phyloP scores from a whole-genome alignment of 1,140 invertebrate species.

The Venustaconcha ellipsiformis region DNA sequence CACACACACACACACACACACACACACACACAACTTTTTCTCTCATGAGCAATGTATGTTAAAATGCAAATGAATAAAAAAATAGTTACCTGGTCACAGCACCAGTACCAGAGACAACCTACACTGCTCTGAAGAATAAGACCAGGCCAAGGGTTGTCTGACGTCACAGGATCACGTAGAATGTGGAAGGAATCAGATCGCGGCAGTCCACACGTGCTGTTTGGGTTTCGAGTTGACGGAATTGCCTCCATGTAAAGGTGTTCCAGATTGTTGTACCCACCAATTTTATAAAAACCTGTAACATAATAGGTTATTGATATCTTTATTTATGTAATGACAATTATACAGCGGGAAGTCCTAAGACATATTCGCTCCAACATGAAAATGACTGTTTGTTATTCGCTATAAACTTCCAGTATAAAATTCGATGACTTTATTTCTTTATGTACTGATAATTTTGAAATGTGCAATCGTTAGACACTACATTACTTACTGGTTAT shows the following conservation, averaged over 20 bases:
- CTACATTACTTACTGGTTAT: too few species aligned
- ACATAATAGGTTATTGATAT: background rate
- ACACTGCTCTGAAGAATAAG: constrained; percentile 71
- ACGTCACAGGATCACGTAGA: constrained; percentile 62
- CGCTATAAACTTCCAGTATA: background rate
- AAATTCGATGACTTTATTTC: too few species aligned
- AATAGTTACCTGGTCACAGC: constrained; percentile 71
- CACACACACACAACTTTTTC: too few species aligned
- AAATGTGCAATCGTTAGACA: too few species aligned
- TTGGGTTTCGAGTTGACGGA: constrained; percentile 39
- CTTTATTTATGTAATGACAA: background rate
- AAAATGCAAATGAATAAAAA: too few species aligned
- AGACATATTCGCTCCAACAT: too few species aligned
- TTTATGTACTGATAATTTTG: too few species aligned
- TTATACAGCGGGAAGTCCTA: too few species aligned
- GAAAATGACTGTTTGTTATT: background rate
- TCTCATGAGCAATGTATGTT: too few species aligned
- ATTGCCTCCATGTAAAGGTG: constrained; percentile 63
- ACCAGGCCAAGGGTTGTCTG: constrained; percentile 71
- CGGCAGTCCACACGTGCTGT: constrained; percentile 60
- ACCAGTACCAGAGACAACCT: constrained; percentile 74
- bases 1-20: too few species aligned
- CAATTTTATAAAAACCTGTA: constrained; percentile 70
- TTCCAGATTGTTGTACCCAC: constrained; percentile 69
- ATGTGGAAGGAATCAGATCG: constrained; percentile 70